Conservation (phyloP, 2,113 vertebrate species). For the Beaufortia kweichowensis region DNA sequence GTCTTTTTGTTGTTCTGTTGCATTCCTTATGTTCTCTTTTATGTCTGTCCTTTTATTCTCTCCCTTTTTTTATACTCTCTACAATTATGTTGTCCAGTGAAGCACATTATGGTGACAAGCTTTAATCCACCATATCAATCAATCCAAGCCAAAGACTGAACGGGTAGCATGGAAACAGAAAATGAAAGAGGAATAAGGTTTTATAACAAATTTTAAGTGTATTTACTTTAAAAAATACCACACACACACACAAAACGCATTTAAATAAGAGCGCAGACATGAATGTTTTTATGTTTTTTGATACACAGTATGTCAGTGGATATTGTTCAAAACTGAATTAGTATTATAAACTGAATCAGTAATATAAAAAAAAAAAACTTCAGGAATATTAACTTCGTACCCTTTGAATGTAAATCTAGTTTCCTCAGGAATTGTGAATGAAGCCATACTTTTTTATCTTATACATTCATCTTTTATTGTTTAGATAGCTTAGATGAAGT, state of each 20-base stretch:
- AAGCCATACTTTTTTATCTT: constrained; percentile 36
- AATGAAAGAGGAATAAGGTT: neutral
- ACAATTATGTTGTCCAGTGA: constrained; percentile 47
- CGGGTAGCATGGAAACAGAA: neutral
- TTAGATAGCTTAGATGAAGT: constrained; percentile 22
- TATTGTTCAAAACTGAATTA: constrained; percentile 7
- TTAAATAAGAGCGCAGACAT: neutral
- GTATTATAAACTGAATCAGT: neutral
- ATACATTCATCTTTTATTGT: constrained; percentile 15
- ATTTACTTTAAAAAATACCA: neutral
- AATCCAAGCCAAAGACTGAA: constrained; percentile 15
- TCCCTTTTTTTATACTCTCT: constrained; percentile 1
- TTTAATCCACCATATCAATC: constrained; percentile 32
- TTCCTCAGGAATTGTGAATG: constrained; percentile 48
- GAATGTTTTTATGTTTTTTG: constrained; percentile 20
- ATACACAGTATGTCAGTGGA: neutral
- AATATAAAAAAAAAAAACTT: neutral
- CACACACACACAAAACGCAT: neutral
- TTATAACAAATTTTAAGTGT: neutral
- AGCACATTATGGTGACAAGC: constrained; percentile 23
- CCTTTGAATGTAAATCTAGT: constrained; percentile 35
- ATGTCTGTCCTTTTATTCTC: constrained; percentile 21
- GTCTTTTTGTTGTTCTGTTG: neutral
- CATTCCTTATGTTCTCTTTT: neutral
- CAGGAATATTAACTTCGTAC: constrained; percentile 17